A percentile compares a stretch with the other conserved stretches of the same genome.
Conservation (phyloP, 2,888 invertebrate genomes). For the Caenorhabditis angaria region DNA sequence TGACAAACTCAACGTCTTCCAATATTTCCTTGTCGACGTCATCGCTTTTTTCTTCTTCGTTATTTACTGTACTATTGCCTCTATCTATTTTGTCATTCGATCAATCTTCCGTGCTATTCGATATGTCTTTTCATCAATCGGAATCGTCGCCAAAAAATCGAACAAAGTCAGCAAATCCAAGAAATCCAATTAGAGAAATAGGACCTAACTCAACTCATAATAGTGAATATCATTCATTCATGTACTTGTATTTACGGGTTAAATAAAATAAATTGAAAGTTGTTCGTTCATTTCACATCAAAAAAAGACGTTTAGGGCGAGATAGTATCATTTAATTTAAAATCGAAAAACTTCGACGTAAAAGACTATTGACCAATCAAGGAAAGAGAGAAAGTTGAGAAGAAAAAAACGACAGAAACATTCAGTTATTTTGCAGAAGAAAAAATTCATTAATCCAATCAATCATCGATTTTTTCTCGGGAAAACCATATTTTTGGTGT, state of each 20-base stretch:
- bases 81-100: conserved; percentile 11
- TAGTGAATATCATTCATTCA: too few relatives aligned
- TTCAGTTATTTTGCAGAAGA: not conserved
- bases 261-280: conserved; percentile 1
- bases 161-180: conserved; percentile 21
- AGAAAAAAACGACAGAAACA: not conserved
- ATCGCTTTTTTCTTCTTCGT: conserved; percentile 64
- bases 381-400: not conserved
- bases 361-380: conserved; percentile 2
- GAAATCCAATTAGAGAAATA: conserved; percentile 26
- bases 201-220: too few relatives aligned
- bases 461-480: not conserved
- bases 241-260: not conserved
- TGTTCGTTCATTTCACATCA: not conserved
- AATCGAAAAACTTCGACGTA: conserved; percentile 4
- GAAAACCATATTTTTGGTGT: too few relatives aligned
- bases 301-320: not conserved
- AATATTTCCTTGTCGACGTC: conserved; percentile 72
- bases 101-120: conserved; percentile 9
- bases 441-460: not conserved
- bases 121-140: conserved; percentile 1
- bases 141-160: not conserved
- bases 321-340: not conserved
- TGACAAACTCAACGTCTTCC: conserved; percentile 71
- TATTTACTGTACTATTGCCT: conserved; percentile 17